Conservation (phyloP, 1,140 invertebrate species). For the Drosophila willistoni region DNA sequence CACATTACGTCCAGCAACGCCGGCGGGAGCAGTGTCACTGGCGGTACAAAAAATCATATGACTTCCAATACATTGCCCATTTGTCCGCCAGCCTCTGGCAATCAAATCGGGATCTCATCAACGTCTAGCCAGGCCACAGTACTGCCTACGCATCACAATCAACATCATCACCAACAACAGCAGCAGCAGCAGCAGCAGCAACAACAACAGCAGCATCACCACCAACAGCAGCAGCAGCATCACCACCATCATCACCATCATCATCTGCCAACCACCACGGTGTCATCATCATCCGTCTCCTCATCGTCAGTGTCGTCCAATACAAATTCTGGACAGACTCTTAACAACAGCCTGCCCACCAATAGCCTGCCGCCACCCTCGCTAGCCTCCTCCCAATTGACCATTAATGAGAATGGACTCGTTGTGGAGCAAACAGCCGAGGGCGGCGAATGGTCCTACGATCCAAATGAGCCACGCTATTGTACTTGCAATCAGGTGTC, state of each 20-base stretch:
- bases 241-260: neutral
- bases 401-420: constrained; percentile 70
- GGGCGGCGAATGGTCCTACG: constrained; percentile 92
- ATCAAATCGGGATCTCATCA: constrained; percentile 36
- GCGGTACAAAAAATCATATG: constrained; percentile 65
- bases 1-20: constrained; percentile 7
- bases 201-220: neutral
- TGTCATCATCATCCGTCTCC: neutral
- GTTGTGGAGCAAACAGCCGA: constrained; percentile 85
- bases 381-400: constrained; percentile 50
- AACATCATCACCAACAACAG: neutral
- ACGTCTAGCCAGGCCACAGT: neutral
- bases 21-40: constrained; percentile 5
- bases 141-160: neutral
- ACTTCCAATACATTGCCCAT: constrained; percentile 32
- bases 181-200: neutral
- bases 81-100: constrained; percentile 41
- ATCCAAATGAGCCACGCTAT: constrained; percentile 97
- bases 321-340: constrained; percentile 1
- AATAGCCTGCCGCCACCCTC: constrained; percentile 42
- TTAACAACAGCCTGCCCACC: constrained; percentile 33
- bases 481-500: constrained; percentile 99
- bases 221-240: neutral
- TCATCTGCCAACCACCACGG: neutral
- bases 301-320: constrained; percentile 1